These are phyloP conservation scores for Lepus europaeus DNA, from an alignment of 2,113 vertebrate genomes.

Conservation along the genomic window DNA sequence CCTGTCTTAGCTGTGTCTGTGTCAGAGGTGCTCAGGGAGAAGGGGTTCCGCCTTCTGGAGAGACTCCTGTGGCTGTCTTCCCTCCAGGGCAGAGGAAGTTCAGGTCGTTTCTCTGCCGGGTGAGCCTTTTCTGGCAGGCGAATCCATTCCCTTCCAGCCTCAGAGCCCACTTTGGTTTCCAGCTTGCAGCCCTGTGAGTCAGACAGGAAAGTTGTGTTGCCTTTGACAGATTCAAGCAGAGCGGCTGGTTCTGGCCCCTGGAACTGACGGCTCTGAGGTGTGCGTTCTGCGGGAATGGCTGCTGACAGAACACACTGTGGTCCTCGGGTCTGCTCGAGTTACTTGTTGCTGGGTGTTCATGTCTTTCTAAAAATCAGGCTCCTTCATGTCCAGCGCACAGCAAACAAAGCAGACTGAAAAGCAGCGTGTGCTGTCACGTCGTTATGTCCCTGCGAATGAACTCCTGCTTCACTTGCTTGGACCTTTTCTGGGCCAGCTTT, in stretches of 20 bases:
- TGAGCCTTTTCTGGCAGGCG: neutral
- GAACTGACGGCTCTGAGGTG: neutral
- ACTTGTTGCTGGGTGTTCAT: neutral
- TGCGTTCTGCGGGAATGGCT: neutral
- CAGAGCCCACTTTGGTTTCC: neutral
- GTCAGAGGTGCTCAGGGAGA: neutral
- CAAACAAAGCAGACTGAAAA: neutral
- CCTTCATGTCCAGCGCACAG: neutral
- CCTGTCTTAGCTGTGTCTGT: neutral
- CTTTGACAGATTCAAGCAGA: neutral
- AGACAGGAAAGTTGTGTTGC: neutral
- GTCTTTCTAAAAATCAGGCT: neutral
- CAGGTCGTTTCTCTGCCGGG: neutral
- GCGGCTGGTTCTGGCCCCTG: neutral
- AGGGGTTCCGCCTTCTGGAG: neutral
- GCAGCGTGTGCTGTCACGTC: neutral
- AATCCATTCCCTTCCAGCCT: neutral
- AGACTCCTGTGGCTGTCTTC: neutral
- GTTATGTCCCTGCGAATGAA: neutral
- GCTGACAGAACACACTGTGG: neutral
- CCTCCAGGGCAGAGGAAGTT: neutral
- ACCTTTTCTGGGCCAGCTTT: neutral
- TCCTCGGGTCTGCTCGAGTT: neutral
- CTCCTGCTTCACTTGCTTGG: neutral
- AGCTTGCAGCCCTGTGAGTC: neutral